phyloP scores from a whole-genome alignment of 2,797 vertebrate genomes.

The Pitangus sulphuratus region DNA sequence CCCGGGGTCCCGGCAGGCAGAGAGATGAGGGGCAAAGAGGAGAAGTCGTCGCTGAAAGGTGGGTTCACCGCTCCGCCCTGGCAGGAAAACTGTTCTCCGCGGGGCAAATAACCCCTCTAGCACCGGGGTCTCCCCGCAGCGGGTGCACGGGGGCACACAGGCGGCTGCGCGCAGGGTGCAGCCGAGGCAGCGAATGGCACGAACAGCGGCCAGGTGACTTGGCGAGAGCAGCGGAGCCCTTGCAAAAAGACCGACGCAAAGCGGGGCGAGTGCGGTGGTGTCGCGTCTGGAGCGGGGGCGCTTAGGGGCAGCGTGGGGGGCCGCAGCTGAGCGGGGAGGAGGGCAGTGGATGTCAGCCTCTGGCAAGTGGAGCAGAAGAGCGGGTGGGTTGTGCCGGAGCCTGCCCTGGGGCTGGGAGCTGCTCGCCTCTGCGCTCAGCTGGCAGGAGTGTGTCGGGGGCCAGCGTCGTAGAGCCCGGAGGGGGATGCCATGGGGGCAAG shows the following conservation, averaged over 20 bases:
- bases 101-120: neutral
- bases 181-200: neutral
- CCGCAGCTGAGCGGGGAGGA: neutral
- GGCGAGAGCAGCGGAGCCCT: neutral
- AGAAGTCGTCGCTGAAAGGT: constrained; percentile 81
- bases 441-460: neutral
- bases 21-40: constrained; percentile 76
- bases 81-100: neutral
- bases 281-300: neutral
- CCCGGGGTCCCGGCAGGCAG: neutral
- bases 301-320: neutral
- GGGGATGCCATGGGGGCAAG: neutral
- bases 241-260: neutral
- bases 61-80: neutral
- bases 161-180: neutral
- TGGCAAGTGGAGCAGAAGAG: neutral
- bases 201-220: neutral
- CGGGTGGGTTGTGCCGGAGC: neutral
- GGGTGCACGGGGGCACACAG: neutral
- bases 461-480: neutral
- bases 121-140: neutral
- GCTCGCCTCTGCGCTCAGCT: neutral
- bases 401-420: neutral
- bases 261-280: neutral
- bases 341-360: neutral